Evolutionary conservation across 2,113 vertebrate genomes (phyloP).

Genomic region (Prochilodus magdalenae): DNA sequence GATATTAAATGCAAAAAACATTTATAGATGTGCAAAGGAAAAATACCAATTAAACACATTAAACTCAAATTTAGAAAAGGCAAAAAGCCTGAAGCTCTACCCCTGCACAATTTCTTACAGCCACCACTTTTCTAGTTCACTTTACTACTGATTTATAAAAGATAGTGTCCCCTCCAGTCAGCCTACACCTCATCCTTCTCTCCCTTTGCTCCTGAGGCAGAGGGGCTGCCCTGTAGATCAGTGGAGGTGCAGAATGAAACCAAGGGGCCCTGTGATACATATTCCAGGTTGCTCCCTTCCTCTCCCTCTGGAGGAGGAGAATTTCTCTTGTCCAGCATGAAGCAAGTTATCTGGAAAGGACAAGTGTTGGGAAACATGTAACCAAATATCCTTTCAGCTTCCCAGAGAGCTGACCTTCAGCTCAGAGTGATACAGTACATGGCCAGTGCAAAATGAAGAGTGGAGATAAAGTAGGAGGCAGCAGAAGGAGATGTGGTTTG

Average conservation of each 20-base stretch:
- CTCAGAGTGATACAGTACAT: constrained; percentile 54
- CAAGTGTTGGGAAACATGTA: constrained; percentile 75
- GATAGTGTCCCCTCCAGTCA: background rate
- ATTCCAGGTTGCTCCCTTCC: constrained; percentile 64
- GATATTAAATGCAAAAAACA: too few species aligned
- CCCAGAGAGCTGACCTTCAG: constrained; percentile 67
- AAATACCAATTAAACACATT: background rate
- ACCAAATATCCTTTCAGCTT: constrained; percentile 78
- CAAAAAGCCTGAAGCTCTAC: background rate
- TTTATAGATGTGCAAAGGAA: too few species aligned
- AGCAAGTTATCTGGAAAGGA: constrained; percentile 74
- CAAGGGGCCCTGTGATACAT: constrained; percentile 73
- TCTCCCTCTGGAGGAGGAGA: constrained; percentile 55
- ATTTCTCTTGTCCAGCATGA: constrained; percentile 76
- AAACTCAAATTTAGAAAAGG: background rate
- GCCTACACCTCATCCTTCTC: constrained; percentile 31
- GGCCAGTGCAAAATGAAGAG: constrained; percentile 28
- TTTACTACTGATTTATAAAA: constrained; percentile 8
- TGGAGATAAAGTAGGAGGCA: constrained; percentile 17
- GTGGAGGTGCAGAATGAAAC: constrained; percentile 67
- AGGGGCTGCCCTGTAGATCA: constrained; percentile 14
- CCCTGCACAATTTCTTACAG: background rate
- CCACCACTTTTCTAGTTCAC: constrained; percentile 7
- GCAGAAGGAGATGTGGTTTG: constrained; percentile 3
- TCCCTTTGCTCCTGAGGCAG: background rate